phyloP scores from a whole-genome alignment of 2,797 vertebrate genomes.

The Malacoraja senta region DNA sequence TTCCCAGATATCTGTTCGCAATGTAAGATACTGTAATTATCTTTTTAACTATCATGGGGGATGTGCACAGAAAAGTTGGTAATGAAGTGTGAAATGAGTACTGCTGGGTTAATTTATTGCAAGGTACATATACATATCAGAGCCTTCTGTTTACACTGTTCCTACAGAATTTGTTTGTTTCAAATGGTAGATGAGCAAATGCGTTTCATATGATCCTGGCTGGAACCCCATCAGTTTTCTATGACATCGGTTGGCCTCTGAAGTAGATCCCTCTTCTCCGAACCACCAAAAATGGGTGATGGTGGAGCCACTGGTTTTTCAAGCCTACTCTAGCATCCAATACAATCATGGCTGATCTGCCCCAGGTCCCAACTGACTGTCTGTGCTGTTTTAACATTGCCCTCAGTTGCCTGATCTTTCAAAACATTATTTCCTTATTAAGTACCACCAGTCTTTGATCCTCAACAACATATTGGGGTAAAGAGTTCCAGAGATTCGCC shows the following conservation, averaged over 20 bases:
- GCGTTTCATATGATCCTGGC: neutral
- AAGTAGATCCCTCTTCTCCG: neutral
- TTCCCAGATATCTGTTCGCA: neutral
- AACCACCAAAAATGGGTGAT: neutral
- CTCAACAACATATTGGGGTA: too few relatives aligned
- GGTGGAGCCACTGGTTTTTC: too few relatives aligned
- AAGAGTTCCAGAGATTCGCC: too few relatives aligned
- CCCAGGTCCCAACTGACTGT: too few relatives aligned
- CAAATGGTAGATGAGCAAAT: too few relatives aligned
- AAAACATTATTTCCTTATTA: too few relatives aligned
- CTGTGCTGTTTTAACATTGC: too few relatives aligned
- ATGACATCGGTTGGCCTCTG: neutral
- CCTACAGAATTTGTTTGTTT: neutral
- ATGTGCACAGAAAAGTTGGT: neutral
- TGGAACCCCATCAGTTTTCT: neutral
- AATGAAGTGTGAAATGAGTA: neutral
- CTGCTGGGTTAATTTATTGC: neutral
- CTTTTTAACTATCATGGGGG: neutral
- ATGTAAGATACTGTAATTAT: neutral
- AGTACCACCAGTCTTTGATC: too few relatives aligned
- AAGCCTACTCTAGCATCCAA: too few relatives aligned
- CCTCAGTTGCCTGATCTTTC: too few relatives aligned
- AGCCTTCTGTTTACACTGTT: neutral
- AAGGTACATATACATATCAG: neutral
- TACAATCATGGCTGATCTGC: too few relatives aligned